Evolutionary conservation across 2,113 vertebrate genomes (phyloP), one percentile per base, ranked within the genome.

Genomic region (Eretmodus cyanostictus): DNA sequence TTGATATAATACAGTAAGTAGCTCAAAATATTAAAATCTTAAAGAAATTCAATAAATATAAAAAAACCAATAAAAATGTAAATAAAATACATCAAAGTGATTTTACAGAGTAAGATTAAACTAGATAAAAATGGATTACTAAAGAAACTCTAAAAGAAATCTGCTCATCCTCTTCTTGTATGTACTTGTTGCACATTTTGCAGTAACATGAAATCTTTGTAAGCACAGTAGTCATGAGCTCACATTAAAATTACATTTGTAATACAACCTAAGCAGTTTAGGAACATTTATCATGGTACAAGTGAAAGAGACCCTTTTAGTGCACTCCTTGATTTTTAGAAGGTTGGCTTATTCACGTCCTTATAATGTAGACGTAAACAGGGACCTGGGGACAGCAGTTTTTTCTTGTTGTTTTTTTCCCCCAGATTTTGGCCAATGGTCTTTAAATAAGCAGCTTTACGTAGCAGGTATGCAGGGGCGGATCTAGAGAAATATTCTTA

Each of bases 51-150:
- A 76, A 12, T 49, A 29, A 27, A 73, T 9, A 27, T 2, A 7
- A 9, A 17, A 24, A 40, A 3, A 2, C 0, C 6, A 19, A 71
- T 6, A 40, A 68, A 68, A 40, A 68, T 40, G 19, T 22, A 71
- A 71, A 71, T 24, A 24, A 40, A 61, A 31, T 61, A 31, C 5
- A 61, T 61, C 14, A 61, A 71, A 71, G 36, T 71, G 36, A 22
- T 22, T 71, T 71, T 71, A 42, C 12, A 40, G 12, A 24, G 7
- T 40, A 71, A 42, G 38, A 24, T 24, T 68, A 68, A 42, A 61
- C 29, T 61, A 61, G 57, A 34, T 61, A 34, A 34, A 19, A 61
- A 34, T 61, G 57, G 9, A 19, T 61, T 61, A 61, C 57, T 61
- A 10, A 61, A 61, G 57, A 68, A 61, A 61, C 66, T 31, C 27